Evolutionary conservation across 2,797 vertebrate genomes (phyloP), one percentile per base, ranked within the genome.

Genomic region (Pangasius mekongensis): DNA sequence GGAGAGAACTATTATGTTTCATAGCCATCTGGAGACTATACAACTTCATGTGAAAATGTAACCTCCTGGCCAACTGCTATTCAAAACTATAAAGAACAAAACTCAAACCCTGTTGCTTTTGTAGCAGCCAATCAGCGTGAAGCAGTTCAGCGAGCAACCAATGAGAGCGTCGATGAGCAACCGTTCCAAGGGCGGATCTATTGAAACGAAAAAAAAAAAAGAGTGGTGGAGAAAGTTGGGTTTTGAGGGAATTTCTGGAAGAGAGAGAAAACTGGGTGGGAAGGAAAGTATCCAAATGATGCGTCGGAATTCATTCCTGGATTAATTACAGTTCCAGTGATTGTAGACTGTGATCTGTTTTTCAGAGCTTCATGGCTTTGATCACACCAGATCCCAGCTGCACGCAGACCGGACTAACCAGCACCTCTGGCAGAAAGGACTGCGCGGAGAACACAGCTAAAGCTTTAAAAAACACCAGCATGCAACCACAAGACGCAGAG

Each of bases 21-120:
- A 84, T 14, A 33, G 64, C 64, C 83, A 69, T 69, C 64, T 69
- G 43, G 83, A 67, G 30, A 36, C 47, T 69, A 24, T 24, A 84
- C 43, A 3, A 24, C 4, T 36, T 13, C 11, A 8, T 30, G 54
- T n/a, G 24, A 16, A 77, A 86, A 58, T 18, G 52, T 24, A 54
- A 43, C 20, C 16, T 47, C 52, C 66, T 80, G 64, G 43, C 69
- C 18, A 13, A 94, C 92, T 93, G 91, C 5, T 90, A 88, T 91
- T 92, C 80, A 91, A 93, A 93, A 91, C 94, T 92, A 71, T 94
- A 94, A 95, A 95, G 95, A 94, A 94, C 92, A 81, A 93, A 96
- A 96, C 93, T 97, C 95, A 96, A 97, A 97, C 91, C 83, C 73
- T 36, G 83, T 84, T 88, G 92, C 91, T 2, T 54, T 80, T 83